Percentiles rank a stretch among this genome's conserved stretches.
These are phyloP conservation scores for Prionailurus viverrinus DNA, from an alignment of 2,113 vertebrate species.

Conservation along the genomic window DNA sequence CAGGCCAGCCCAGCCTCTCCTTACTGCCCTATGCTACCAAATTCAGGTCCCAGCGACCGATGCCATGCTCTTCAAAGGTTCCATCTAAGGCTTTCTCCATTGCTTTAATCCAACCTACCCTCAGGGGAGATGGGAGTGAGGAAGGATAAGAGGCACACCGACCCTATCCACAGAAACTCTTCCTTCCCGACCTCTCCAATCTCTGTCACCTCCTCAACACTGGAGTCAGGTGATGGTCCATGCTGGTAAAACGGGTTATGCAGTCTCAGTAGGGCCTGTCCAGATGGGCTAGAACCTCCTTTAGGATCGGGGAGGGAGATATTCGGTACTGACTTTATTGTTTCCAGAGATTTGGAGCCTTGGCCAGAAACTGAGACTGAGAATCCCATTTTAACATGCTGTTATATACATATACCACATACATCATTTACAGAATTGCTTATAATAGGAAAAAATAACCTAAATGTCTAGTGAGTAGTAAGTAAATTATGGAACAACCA, in stretches of 20 bases:
- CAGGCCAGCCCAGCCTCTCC: not conserved
- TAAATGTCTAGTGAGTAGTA: not conserved
- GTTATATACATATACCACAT: not conserved
- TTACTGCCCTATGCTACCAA: not conserved
- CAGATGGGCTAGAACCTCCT: not conserved
- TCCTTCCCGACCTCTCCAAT: not conserved
- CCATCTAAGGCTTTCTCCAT: not conserved
- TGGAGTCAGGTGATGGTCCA: not conserved
- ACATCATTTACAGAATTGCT: not conserved
- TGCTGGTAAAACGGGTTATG: not conserved
- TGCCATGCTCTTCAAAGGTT: not conserved
- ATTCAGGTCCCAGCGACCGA: not conserved
- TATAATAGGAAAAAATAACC: constrained; percentile 11
- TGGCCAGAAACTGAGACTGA: not conserved
- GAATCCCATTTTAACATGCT: not conserved
- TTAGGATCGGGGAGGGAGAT: not conserved
- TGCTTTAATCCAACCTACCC: not conserved
- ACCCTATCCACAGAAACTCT: not conserved
- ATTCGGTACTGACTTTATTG: not conserved
- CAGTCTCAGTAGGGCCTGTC: not conserved
- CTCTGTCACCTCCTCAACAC: not conserved
- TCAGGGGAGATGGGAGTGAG: not conserved
- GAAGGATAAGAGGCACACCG: not conserved
- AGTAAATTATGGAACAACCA: constrained; percentile 5
- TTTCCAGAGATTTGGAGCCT: not conserved